Evolutionary conservation across 2,113 vertebrate genomes (phyloP).

Genomic region (Indicator indicator): DNA sequence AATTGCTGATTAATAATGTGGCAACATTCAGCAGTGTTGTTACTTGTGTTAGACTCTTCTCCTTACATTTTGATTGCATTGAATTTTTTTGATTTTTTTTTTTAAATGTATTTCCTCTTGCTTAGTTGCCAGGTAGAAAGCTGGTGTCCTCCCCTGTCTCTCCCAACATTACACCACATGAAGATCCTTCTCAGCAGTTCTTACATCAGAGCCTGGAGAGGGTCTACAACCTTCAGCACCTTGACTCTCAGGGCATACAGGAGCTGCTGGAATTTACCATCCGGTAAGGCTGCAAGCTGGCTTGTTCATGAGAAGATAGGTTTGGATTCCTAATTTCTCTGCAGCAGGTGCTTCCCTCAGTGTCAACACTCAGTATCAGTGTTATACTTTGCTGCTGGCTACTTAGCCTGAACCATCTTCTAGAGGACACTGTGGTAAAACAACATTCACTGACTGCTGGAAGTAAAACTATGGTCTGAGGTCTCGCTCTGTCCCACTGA

Average conservation of each 20-base stretch:
- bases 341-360: neutral
- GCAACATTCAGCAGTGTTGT: neutral
- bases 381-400: neutral
- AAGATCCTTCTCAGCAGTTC: constrained; percentile 93
- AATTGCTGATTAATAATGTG: rapidly evolving
- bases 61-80: rapidly evolving
- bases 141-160: constrained; percentile 79
- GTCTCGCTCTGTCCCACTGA: neutral
- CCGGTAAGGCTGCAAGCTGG: constrained; percentile 71
- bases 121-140: constrained; percentile 90
- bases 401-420: neutral
- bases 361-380: neutral
- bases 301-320: rapidly evolving
- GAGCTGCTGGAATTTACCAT: constrained; percentile 94
- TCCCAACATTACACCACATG: constrained; percentile 73
- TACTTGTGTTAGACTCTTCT: neutral
- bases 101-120: neutral
- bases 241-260: constrained; percentile 88
- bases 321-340: neutral
- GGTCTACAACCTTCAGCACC: constrained; percentile 89
- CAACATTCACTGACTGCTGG: neutral
- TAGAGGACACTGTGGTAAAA: neutral
- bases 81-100: too few relatives aligned
- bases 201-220: constrained; percentile 91
- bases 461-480: neutral